Evolutionary conservation across 1,140 invertebrate genomes (phyloP).

Genomic region (Leucophenga varia): DNA sequence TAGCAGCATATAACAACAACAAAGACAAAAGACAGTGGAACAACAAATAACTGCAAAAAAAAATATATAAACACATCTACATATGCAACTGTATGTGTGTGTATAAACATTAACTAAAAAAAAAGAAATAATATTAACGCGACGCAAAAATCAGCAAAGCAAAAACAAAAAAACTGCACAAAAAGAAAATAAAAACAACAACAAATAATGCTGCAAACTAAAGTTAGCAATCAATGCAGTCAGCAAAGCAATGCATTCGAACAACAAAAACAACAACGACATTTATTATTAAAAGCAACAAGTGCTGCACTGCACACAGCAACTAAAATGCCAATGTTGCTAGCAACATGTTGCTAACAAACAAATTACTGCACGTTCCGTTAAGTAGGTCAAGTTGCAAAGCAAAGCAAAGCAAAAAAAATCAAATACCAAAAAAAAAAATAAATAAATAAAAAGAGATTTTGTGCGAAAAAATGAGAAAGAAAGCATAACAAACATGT

Average conservation of each 20-base stretch:
- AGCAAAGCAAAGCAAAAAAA: slow-evolving; percentile 7
- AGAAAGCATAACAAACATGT: too few relatives aligned
- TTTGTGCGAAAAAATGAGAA: slow-evolving; percentile 8
- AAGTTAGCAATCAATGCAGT: slow-evolving; percentile 19
- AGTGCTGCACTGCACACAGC: not conserved
- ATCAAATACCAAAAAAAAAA: too few relatives aligned
- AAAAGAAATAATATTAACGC: too few relatives aligned
- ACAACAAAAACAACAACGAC: slow-evolving; percentile 21
- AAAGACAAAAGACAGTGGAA: slow-evolving; percentile 1
- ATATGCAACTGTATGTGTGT: too few relatives aligned
- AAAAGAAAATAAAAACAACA: slow-evolving; percentile 7
- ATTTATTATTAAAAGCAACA: not conserved
- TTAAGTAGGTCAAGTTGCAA: slow-evolving; percentile 55
- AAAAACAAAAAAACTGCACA: slow-evolving; percentile 2
- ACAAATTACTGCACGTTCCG: slow-evolving; percentile 43
- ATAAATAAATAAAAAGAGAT: too few relatives aligned
- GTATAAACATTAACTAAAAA: too few relatives aligned
- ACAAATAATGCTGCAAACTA: slow-evolving; percentile 27
- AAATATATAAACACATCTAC: slow-evolving; percentile 6
- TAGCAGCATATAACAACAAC: not conserved
- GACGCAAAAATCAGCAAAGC: slow-evolving; percentile 19
- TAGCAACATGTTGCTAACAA: slow-evolving; percentile 11
- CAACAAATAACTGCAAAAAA: slow-evolving; percentile 20
- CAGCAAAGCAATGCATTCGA: slow-evolving; percentile 38
- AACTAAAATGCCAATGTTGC: slow-evolving; percentile 20